A percentile compares a stretch with the other conserved stretches of the same genome.
Evolutionary conservation across 2,113 vertebrate species (phyloP).

Genomic region (Megaleporinus macrocephalus): DNA sequence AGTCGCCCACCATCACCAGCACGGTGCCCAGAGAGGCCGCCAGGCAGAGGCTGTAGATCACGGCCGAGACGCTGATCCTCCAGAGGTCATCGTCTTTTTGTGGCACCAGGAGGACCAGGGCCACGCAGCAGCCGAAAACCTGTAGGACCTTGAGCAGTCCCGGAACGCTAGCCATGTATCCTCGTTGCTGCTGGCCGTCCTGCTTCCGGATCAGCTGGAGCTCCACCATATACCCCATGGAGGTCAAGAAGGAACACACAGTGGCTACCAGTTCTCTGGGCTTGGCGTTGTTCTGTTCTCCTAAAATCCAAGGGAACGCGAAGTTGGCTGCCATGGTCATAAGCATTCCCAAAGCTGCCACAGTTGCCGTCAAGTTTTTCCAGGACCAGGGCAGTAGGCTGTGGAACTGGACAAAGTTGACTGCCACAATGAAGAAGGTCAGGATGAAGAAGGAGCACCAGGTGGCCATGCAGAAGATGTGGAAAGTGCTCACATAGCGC

Average conservation of each 20-base stretch:
- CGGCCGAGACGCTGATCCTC: conserved; percentile 54
- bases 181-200: conserved; percentile 62
- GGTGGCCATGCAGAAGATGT: conserved; percentile 72
- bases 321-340: conserved; percentile 69
- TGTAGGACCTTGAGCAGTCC: conserved; percentile 77
- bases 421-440: conserved; percentile 71
- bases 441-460: conserved; percentile 79
- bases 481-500: background rate
- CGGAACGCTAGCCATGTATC: conserved; percentile 76
- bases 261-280: conserved; percentile 43
- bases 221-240: conserved; percentile 71
- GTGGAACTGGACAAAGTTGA: conserved; percentile 77
- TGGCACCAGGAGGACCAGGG: conserved; percentile 61
- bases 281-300: accelerated
- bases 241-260: conserved; percentile 65
- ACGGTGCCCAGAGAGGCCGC: conserved; percentile 67
- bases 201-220: conserved; percentile 61
- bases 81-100: conserved; percentile 6
- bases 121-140: conserved; percentile 69
- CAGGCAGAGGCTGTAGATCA: conserved; percentile 62
- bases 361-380: conserved; percentile 77
- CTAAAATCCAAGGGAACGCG: conserved; percentile 62
- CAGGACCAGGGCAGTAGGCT: conserved; percentile 78
- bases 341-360: conserved; percentile 65
- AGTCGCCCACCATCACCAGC: conserved; percentile 73